phyloP scores from a whole-genome alignment of 2,113 vertebrate species.

The Eolophus roseicapilla region DNA sequence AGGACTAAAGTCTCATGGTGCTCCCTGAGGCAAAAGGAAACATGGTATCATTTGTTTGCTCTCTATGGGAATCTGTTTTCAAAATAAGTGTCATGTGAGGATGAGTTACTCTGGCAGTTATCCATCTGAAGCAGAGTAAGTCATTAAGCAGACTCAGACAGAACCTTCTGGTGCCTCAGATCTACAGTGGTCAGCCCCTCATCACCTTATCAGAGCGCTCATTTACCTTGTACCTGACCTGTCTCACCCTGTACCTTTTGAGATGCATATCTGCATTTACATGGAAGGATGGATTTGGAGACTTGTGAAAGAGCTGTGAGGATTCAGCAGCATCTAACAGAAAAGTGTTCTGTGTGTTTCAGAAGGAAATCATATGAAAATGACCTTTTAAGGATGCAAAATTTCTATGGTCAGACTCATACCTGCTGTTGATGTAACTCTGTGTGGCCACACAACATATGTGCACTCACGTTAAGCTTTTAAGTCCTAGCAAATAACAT shows the following conservation, averaged over 20 bases:
- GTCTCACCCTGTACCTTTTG: background rate
- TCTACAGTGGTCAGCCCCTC: background rate
- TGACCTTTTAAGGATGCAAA: background rate
- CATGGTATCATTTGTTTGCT: background rate
- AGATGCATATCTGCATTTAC: background rate
- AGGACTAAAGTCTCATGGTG: background rate
- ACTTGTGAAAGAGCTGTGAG: background rate
- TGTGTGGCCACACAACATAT: background rate
- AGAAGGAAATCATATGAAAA: background rate
- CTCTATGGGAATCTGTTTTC: slow-evolving; percentile 8
- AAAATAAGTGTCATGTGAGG: background rate
- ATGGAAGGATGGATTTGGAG: background rate
- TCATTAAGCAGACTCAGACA: background rate
- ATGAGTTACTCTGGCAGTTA: slow-evolving; percentile 11
- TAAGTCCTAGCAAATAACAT: background rate
- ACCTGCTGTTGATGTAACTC: background rate
- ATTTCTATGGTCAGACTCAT: background rate
- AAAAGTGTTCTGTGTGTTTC: background rate
- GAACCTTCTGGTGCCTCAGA: background rate
- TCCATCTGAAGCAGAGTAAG: background rate
- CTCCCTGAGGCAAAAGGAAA: slow-evolving; percentile 24
- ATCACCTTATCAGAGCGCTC: background rate
- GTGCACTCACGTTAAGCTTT: background rate
- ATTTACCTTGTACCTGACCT: background rate
- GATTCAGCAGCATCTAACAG: background rate